These are phyloP conservation scores for Cremastinae sp. DNA, from an alignment of 2,888 invertebrate species.

Conservation along the genomic window DNA sequence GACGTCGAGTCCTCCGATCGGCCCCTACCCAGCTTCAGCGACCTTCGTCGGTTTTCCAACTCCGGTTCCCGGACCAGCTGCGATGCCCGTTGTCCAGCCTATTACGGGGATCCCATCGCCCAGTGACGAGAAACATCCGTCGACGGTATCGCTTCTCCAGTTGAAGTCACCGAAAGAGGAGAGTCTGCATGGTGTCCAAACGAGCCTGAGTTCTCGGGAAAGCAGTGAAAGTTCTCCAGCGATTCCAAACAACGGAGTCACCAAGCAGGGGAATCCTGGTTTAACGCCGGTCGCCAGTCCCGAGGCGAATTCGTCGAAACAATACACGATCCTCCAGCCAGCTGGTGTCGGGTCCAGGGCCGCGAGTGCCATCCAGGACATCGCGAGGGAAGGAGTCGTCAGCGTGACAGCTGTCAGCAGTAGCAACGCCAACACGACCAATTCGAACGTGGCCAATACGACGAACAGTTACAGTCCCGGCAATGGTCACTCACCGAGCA, in stretches of 20 bases:
- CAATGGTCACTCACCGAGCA: conserved; percentile 34
- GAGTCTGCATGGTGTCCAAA: conserved; percentile 64
- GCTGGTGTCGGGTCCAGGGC: conserved; percentile 91
- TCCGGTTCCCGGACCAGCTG: conserved; percentile 74
- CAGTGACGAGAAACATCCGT: conserved; percentile 80
- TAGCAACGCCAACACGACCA: conserved; percentile 72
- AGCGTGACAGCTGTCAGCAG: conserved; percentile 83
- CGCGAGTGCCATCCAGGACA: conserved; percentile 91
- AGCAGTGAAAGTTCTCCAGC: conserved; percentile 70
- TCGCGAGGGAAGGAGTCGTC: conserved; percentile 85
- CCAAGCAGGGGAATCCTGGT: conserved; percentile 68
- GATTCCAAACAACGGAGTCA: conserved; percentile 68
- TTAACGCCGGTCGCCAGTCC: conserved; percentile 79
- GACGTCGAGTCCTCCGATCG: conserved; percentile 80
- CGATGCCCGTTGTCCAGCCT: conserved; percentile 75
- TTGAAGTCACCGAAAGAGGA: conserved; percentile 81
- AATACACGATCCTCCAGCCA: conserved; percentile 93
- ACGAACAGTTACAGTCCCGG: conserved; percentile 57
- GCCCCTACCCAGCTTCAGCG: conserved; percentile 86
- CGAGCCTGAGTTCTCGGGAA: conserved; percentile 25
- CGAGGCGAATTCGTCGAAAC: conserved; percentile 85
- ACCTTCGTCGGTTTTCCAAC: conserved; percentile 88
- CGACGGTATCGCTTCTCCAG: conserved; percentile 79
- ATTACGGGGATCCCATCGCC: conserved; percentile 70
- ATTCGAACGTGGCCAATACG: conserved; percentile 67